phyloP scores from a whole-genome alignment of 2,888 invertebrate genomes.

The Brassicogethes aeneus region DNA sequence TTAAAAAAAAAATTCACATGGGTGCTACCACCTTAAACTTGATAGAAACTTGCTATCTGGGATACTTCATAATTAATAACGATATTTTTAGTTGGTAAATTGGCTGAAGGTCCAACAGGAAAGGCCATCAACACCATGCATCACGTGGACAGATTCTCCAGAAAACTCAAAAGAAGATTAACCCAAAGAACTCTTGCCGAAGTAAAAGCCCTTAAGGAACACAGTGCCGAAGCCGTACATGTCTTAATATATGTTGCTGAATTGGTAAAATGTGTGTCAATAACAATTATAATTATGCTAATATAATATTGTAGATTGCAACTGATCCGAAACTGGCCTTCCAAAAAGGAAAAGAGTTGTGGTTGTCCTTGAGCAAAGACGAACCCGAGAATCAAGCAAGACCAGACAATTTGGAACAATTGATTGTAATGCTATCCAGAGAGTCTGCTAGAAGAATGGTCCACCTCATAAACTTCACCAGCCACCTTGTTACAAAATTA shows the following conservation, averaged over 20 bases:
- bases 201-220: constrained; percentile 71
- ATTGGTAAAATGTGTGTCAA: constrained; percentile 47
- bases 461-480: constrained; percentile 67
- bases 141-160: constrained; percentile 66
- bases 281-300: background rate
- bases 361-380: constrained; percentile 59
- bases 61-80: too few species aligned
- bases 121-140: constrained; percentile 68
- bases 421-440: constrained; percentile 65
- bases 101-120: constrained; percentile 34
- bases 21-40: too few species aligned
- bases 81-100: constrained; percentile 13
- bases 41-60: too few species aligned
- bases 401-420: constrained; percentile 67
- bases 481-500: constrained; percentile 47
- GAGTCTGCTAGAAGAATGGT: constrained; percentile 70
- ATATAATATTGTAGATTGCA: constrained; percentile 49
- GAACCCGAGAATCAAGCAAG: constrained; percentile 82
- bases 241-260: constrained; percentile 70
- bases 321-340: constrained; percentile 69
- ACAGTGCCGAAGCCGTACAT: constrained; percentile 65
- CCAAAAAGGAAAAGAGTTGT: constrained; percentile 64
- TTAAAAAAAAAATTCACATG: too few species aligned
- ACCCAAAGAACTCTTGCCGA: constrained; percentile 71
- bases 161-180: constrained; percentile 66